Percentiles rank a stretch among this genome's conserved stretches.
Conservation (phyloP, 1,140 invertebrate genomes). For the Cydia fagiglandana region DNA sequence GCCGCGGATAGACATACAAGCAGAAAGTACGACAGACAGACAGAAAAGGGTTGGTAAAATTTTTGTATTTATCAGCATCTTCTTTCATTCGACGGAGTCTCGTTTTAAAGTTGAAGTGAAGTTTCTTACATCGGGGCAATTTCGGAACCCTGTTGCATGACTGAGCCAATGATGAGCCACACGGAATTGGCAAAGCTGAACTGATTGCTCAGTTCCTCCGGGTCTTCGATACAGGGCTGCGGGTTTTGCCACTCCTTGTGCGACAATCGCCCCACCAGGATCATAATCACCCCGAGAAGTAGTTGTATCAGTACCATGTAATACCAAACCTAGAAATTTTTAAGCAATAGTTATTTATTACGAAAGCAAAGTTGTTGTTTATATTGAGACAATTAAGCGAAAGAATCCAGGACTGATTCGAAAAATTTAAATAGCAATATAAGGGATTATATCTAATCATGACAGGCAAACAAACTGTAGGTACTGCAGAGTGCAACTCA, state of each 20-base stretch:
- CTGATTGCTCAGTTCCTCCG: constrained; percentile 88
- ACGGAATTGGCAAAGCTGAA: constrained; percentile 92
- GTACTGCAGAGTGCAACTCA: too few species aligned
- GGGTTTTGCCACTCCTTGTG: constrained; percentile 91
- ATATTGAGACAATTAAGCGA: too few species aligned
- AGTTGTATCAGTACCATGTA: constrained; percentile 88
- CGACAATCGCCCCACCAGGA: constrained; percentile 88
- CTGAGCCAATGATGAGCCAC: constrained; percentile 90
- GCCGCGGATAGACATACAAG: too few species aligned
- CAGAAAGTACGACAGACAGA: too few species aligned
- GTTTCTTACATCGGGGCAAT: constrained; percentile 86
- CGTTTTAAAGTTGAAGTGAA: neutral
- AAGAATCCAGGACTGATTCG: too few species aligned
- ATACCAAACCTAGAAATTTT: constrained; percentile 85
- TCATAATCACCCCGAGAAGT: constrained; percentile 88
- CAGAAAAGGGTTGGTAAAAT: too few species aligned
- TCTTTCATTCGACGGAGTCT: too few species aligned
- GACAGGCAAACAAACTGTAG: too few species aligned
- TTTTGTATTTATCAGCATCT: too few species aligned
- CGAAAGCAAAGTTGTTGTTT: neutral
- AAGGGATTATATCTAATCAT: too few species aligned
- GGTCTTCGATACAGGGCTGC: constrained; percentile 87
- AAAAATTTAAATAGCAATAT: too few species aligned
- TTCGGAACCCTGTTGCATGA: constrained; percentile 94
- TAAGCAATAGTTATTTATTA: neutral